A percentile compares a stretch with the other conserved stretches of the same genome.
phyloP scores from a whole-genome alignment of 2,888 invertebrate genomes.

The Melinaea menophilus region DNA sequence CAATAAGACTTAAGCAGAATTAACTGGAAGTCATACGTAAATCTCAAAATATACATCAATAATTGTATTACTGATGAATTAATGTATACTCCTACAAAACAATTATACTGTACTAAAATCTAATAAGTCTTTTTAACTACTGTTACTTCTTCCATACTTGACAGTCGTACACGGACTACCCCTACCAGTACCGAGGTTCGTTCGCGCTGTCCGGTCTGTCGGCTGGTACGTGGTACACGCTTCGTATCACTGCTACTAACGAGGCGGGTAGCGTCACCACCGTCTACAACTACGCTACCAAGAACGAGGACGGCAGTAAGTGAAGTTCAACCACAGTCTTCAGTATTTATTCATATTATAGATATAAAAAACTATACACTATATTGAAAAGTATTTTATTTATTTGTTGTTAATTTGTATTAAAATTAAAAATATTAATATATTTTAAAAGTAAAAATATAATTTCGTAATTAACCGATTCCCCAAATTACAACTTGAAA shows the following conservation, averaged over 20 bases:
- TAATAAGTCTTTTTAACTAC: background rate
- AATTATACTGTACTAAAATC: background rate
- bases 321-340: slow-evolving; percentile 17
- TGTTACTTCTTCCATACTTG: slow-evolving; percentile 18
- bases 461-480: too few species aligned
- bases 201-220: slow-evolving; percentile 71
- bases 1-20: too few species aligned
- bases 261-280: slow-evolving; percentile 80
- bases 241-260: slow-evolving; percentile 79
- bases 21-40: too few species aligned
- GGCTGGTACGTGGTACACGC: slow-evolving; percentile 80
- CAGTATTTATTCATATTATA: too few species aligned
- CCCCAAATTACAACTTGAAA: too few species aligned
- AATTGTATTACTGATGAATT: too few species aligned
- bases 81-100: slow-evolving; percentile 1
- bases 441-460: too few species aligned
- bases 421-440: too few species aligned
- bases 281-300: slow-evolving; percentile 78
- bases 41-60: too few species aligned
- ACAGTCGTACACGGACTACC: slow-evolving; percentile 45
- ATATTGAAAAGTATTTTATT: too few species aligned
- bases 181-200: slow-evolving; percentile 34
- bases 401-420: too few species aligned
- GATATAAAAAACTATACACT: too few species aligned
- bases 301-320: slow-evolving; percentile 79